phyloP scores from a whole-genome alignment of 2,888 invertebrate genomes.

The Pseudoips prasinana region DNA sequence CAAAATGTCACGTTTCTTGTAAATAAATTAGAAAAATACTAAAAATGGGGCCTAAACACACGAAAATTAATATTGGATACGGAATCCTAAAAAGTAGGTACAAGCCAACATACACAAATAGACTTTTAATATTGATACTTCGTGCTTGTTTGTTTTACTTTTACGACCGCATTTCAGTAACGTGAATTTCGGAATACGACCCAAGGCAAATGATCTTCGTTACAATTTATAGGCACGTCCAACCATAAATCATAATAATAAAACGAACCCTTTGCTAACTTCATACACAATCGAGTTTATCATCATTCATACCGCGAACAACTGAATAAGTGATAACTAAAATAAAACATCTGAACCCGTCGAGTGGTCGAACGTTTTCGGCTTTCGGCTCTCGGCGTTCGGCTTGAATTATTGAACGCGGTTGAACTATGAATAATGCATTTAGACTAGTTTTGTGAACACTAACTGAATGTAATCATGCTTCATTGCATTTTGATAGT shows the following conservation, averaged over 20 bases:
- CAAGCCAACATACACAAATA: no score
- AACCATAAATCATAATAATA: slow-evolving; percentile 19
- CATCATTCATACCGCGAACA: slow-evolving; percentile 29
- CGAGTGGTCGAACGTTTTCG: slow-evolving; percentile 25
- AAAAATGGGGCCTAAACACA: no score
- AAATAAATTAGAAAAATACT: no score
- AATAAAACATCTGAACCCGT: slow-evolving; percentile 35
- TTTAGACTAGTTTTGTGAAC: slow-evolving; percentile 25
- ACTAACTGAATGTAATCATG: slow-evolving; percentile 35
- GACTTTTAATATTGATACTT: no score
- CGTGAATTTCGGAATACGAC: not conserved
- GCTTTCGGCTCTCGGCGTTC: slow-evolving; percentile 22
- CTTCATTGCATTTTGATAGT: slow-evolving; percentile 25
- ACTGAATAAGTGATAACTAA: slow-evolving; percentile 34
- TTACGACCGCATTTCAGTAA: not conserved
- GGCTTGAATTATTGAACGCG: slow-evolving; percentile 36
- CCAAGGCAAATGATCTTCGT: slow-evolving; percentile 12
- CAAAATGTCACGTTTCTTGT: no score
- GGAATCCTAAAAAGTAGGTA: no score
- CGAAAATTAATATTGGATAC: no score
- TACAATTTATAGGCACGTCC: slow-evolving; percentile 3
- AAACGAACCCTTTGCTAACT: slow-evolving; percentile 20
- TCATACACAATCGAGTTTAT: slow-evolving; percentile 23
- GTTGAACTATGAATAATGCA: slow-evolving; percentile 35
- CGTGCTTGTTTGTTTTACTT: no score